Conservation (phyloP, 1,140 invertebrate genomes). For the Sycophila sp. region DNA sequence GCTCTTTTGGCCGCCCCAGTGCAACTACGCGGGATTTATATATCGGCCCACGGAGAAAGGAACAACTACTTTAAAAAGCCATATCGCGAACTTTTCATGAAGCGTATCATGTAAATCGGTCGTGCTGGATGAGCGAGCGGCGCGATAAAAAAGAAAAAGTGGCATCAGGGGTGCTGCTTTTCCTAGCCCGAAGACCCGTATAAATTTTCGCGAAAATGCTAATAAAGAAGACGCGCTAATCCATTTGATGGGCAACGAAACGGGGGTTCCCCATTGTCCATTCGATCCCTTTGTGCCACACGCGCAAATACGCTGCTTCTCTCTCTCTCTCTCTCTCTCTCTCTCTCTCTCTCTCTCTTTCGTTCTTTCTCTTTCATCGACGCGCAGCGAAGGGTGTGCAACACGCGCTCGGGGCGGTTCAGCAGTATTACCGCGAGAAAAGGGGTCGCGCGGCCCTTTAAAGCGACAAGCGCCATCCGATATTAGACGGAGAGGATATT, state of each 20-base stretch:
- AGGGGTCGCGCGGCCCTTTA: constrained; percentile 1
- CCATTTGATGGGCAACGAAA: too few species aligned
- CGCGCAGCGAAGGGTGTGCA: not conserved
- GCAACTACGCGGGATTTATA: too few species aligned
- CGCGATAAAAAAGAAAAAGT: too few species aligned
- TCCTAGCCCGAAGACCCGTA: not conserved
- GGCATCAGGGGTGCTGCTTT: too few species aligned
- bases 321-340: not conserved
- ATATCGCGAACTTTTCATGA: too few species aligned
- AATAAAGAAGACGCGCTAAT: not conserved
- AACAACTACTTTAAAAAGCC: too few species aligned
- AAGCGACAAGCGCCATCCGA: constrained; percentile 21
- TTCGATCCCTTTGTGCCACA: constrained; percentile 4
- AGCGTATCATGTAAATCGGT: too few species aligned
- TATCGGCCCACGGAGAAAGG: too few species aligned
- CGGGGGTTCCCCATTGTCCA: not conserved
- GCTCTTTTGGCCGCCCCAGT: too few species aligned
- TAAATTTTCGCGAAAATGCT: not conserved
- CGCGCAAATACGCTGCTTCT: constrained; percentile 1
- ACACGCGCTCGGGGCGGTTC: not conserved
- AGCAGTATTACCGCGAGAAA: constrained; percentile 5
- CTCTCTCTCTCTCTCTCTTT: not conserved
- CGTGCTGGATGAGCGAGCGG: too few species aligned
- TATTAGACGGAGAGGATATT: constrained; percentile 6
- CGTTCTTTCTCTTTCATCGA: not conserved